Conservation (phyloP, 2,797 vertebrate species). For the Sebastes miniatus region DNA sequence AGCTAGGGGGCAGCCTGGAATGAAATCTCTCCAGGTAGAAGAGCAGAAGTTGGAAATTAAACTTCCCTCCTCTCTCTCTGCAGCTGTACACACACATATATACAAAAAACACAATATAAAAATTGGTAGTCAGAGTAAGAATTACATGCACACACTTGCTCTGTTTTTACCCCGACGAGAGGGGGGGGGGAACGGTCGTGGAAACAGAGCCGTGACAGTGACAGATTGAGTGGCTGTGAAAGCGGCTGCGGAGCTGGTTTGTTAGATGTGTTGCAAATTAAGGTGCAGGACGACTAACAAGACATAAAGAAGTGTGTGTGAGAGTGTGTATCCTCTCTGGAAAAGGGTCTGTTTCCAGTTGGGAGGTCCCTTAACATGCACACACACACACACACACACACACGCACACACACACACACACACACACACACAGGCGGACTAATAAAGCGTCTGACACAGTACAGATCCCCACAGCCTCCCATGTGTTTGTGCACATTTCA, state of each 20-base stretch:
- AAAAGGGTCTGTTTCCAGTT: constrained; percentile 71
- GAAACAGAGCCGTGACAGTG: constrained; percentile 63
- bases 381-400: background rate
- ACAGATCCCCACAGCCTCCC: constrained; percentile 67
- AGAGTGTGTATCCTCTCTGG: constrained; percentile 75
- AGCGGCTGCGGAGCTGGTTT: constrained; percentile 67
- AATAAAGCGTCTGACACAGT: constrained; percentile 79
- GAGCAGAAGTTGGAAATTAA: constrained; percentile 51
- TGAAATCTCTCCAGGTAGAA: constrained; percentile 45
- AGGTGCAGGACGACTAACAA: constrained; percentile 69
- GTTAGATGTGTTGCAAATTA: constrained; percentile 81
- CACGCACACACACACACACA: constrained; percentile 3
- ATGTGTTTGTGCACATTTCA: constrained; percentile 48
- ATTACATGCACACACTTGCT: background rate
- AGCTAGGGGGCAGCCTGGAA: constrained; percentile 81
- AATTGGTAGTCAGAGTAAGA: constrained; percentile 16
- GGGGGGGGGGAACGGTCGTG: constrained; percentile 21
- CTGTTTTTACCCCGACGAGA: constrained; percentile 19
- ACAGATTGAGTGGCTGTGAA: constrained; percentile 77
- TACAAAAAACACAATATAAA: constrained; percentile 36
- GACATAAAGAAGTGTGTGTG: constrained; percentile 78
- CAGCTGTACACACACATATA: constrained; percentile 37
- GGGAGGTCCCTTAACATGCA: constrained; percentile 65
- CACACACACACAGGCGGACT: constrained; percentile 43
- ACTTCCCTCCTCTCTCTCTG: constrained; percentile 30